phyloP scores from a whole-genome alignment of 2,797 vertebrate genomes.

The Paramormyrops hopkinsi region DNA sequence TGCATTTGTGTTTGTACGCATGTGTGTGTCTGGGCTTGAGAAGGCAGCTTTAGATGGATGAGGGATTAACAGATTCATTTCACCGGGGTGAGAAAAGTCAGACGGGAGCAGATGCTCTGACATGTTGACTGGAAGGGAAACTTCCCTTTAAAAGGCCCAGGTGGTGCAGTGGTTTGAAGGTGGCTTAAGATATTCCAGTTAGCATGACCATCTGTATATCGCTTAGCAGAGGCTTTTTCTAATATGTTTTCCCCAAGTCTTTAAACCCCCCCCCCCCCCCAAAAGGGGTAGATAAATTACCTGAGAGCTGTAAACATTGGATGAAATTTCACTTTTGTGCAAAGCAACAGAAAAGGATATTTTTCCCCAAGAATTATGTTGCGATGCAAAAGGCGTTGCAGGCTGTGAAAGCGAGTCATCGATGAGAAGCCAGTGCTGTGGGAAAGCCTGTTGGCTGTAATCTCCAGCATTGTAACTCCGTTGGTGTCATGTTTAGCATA shows the following conservation, averaged over 20 bases:
- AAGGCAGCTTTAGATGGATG: slow-evolving; percentile 49
- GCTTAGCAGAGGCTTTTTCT: slow-evolving; percentile 26
- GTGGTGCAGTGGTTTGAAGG: slow-evolving; percentile 28
- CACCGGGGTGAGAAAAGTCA: slow-evolving; percentile 37
- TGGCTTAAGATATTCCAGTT: slow-evolving; percentile 41
- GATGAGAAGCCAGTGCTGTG: background rate
- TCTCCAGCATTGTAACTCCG: background rate
- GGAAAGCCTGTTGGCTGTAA: background rate
- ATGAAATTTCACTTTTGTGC: slow-evolving; percentile 37
- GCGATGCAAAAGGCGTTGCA: background rate
- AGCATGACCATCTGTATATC: slow-evolving; percentile 24
- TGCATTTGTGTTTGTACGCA: background rate
- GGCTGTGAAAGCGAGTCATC: background rate
- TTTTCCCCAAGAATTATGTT: slow-evolving; percentile 31
- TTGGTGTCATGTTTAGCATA: background rate
- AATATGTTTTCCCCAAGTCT: background rate
- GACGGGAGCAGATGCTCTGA: slow-evolving; percentile 52
- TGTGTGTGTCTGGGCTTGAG: background rate
- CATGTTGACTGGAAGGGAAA: slow-evolving; percentile 49
- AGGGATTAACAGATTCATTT: slow-evolving; percentile 54
- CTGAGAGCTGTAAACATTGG: slow-evolving; percentile 25
- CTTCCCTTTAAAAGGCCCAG: slow-evolving; percentile 43
- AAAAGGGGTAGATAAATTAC: slow-evolving; percentile 1
- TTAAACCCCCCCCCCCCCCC: background rate
- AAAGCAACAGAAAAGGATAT: slow-evolving; percentile 23